Conservation (phyloP, 2,113 vertebrate genomes). For the Naja naja region DNA sequence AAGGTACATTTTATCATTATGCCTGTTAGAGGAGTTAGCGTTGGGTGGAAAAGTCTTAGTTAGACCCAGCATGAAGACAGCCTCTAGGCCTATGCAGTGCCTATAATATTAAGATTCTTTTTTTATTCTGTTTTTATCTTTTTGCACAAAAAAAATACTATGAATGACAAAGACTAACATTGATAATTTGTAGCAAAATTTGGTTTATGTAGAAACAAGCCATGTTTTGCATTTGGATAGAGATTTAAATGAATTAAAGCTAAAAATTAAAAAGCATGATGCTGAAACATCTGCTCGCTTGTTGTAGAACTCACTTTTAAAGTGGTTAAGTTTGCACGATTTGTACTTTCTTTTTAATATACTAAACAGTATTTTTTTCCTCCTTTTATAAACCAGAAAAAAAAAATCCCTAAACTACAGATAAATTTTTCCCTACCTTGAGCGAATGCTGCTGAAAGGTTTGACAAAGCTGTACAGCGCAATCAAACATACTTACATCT, state of each 20-base stretch:
- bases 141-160: slow-evolving; percentile 52
- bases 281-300: slow-evolving; percentile 73
- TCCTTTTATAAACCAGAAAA: slow-evolving; percentile 81
- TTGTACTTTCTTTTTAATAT: slow-evolving; percentile 80
- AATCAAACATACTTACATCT: slow-evolving; percentile 93
- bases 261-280: slow-evolving; percentile 79
- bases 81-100: slow-evolving; percentile 49
- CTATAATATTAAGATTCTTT: slow-evolving; percentile 44
- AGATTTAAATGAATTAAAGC: slow-evolving; percentile 85
- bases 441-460: slow-evolving; percentile 75
- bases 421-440: slow-evolving; percentile 75
- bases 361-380: slow-evolving; percentile 72
- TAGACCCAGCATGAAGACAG: slow-evolving; percentile 53
- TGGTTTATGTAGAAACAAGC: slow-evolving; percentile 85
- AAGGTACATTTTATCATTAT: slow-evolving; percentile 43
- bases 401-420: slow-evolving; percentile 77
- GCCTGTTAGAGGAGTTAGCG: slow-evolving; percentile 44
- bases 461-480: slow-evolving; percentile 90
- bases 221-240: slow-evolving; percentile 83
- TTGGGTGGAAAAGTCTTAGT: slow-evolving; percentile 43
- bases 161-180: slow-evolving; percentile 69
- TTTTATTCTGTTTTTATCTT: slow-evolving; percentile 46
- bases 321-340: slow-evolving; percentile 87
- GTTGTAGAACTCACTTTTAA: slow-evolving; percentile 80
- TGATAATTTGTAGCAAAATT: slow-evolving; percentile 81